These are phyloP conservation scores for Pelobates cultripes DNA, from an alignment of 2,797 vertebrate species.

Conservation along the genomic window DNA sequence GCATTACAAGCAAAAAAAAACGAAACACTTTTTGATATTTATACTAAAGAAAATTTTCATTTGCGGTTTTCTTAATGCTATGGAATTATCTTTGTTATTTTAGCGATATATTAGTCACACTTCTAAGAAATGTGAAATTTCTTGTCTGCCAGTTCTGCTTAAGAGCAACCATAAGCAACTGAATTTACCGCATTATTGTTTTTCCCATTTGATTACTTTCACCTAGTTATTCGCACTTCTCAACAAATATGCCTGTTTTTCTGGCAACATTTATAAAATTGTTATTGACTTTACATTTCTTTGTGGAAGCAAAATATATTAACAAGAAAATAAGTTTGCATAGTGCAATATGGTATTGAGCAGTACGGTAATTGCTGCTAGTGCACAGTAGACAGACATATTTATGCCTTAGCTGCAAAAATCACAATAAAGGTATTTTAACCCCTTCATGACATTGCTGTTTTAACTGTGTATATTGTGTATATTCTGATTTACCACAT, in stretches of 20 bases:
- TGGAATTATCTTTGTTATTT: slow-evolving; percentile 59
- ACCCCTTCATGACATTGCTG: too few relatives aligned
- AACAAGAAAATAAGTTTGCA: slow-evolving; percentile 50
- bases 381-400: not conserved
- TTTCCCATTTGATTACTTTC: slow-evolving; percentile 54
- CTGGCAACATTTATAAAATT: slow-evolving; percentile 50
- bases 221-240: slow-evolving; percentile 56
- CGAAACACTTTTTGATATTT: slow-evolving; percentile 43
- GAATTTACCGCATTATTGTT: slow-evolving; percentile 60
- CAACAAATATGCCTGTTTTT: slow-evolving; percentile 40
- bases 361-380: slow-evolving; percentile 8
- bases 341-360: slow-evolving; percentile 12
- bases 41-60: slow-evolving; percentile 43
- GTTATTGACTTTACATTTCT: slow-evolving; percentile 54
- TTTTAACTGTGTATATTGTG: too few relatives aligned
- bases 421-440: not conserved
- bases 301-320: slow-evolving; percentile 55
- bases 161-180: slow-evolving; percentile 30
- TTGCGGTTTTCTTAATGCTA: slow-evolving; percentile 57
- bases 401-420: slow-evolving; percentile 1
- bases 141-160: slow-evolving; percentile 30
- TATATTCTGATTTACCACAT: too few relatives aligned
- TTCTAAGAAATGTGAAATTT: slow-evolving; percentile 58
- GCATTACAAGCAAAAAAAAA: not conserved
- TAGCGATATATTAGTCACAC: slow-evolving; percentile 60